Percentiles rank a stretch among this genome's conserved stretches.
Conservation (phyloP, 2,113 vertebrate genomes). For the Bombycilla garrulus region DNA sequence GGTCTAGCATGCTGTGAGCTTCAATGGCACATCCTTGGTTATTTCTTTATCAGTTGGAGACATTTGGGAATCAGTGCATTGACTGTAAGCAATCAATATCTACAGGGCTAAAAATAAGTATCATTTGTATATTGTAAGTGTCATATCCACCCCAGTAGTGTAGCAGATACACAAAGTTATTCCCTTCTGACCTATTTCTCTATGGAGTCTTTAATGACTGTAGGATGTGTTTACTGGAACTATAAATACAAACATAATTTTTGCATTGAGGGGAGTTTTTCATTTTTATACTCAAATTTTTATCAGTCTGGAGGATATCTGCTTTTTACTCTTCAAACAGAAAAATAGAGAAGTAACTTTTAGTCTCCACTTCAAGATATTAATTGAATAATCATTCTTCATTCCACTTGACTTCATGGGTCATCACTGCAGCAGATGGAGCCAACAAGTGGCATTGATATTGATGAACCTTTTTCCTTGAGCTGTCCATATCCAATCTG, state of each 20-base stretch:
- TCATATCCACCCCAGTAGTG: not conserved
- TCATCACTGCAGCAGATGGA: slow-evolving; percentile 31
- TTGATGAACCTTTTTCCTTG: not conserved
- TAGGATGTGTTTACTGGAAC: not conserved
- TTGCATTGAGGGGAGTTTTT: not conserved
- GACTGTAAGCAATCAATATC: not conserved
- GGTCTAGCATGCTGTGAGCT: not conserved
- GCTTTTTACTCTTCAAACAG: not conserved
- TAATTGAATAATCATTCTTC: slow-evolving; percentile 46
- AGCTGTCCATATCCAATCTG: not conserved
- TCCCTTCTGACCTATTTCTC: not conserved
- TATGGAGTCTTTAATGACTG: not conserved
- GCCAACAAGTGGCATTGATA: not conserved
- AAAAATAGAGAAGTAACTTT: slow-evolving; percentile 1
- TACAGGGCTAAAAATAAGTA: not conserved
- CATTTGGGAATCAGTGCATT: not conserved
- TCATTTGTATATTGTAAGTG: not conserved
- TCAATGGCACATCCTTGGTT: not conserved
- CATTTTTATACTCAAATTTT: not conserved
- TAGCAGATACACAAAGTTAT: not conserved
- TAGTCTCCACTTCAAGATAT: not conserved
- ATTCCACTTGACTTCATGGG: slow-evolving; percentile 11
- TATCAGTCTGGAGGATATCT: not conserved
- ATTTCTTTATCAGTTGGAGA: not conserved
- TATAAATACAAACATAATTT: not conserved